Evolutionary conservation across 2,888 invertebrate species (phyloP).

Genomic region (Psococerastis gibbosa): DNA sequence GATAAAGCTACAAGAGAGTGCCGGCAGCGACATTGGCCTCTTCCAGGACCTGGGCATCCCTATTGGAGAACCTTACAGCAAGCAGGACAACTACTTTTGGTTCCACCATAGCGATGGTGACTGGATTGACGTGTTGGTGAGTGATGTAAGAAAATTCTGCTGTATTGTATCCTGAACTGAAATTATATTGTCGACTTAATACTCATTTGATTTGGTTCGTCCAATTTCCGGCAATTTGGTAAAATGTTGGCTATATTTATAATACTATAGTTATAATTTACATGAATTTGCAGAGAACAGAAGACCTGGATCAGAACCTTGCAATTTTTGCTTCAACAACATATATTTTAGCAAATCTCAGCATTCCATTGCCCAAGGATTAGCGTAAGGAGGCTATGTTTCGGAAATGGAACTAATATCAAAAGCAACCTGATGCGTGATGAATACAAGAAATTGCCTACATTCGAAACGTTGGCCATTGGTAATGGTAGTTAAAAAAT

Average conservation of each 20-base stretch:
- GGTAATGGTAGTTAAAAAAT: too few species aligned
- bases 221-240: too few species aligned
- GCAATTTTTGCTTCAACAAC: constrained; percentile 62
- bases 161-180: too few species aligned
- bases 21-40: constrained; percentile 47
- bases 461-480: too few species aligned
- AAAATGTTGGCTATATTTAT: background rate
- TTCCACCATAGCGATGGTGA: constrained; percentile 66
- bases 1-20: constrained; percentile 30
- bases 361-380: constrained; percentile 43
- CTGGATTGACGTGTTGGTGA: constrained; percentile 43
- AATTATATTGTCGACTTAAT: too few species aligned
- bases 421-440: too few species aligned
- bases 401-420: too few species aligned
- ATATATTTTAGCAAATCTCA: constrained; percentile 57
- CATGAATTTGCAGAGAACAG: constrained; percentile 31
- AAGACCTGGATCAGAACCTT: constrained; percentile 47
- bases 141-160: background rate
- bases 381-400: too few species aligned
- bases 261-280: too few species aligned
- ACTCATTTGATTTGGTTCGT: too few species aligned
- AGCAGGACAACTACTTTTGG: constrained; percentile 50
- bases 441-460: too few species aligned
- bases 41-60: constrained; percentile 48
- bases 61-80: constrained; percentile 44